A percentile compares a stretch with the other conserved stretches of the same genome.
Conservation (phyloP, 2,113 vertebrate genomes). For the Oryzias javanicus region DNA sequence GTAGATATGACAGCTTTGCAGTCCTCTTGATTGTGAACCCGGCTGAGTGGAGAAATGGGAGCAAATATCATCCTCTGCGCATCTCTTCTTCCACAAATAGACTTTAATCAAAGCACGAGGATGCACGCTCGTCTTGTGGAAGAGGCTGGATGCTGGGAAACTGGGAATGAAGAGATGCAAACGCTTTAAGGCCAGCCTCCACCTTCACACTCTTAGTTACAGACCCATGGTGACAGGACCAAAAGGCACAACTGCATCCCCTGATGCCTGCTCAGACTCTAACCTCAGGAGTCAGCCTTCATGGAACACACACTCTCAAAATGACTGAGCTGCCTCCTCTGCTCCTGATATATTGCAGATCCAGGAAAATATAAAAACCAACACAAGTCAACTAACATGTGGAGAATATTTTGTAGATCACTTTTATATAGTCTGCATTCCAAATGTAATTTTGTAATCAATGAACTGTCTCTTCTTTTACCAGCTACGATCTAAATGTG, state of each 20-base stretch:
- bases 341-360: too few relatives aligned
- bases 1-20: neutral
- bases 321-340: neutral
- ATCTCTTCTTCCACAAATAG: too few relatives aligned
- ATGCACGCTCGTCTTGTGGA: neutral
- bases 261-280: slow-evolving; percentile 57
- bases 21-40: neutral
- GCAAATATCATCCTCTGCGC: too few relatives aligned
- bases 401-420: too few relatives aligned
- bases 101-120: neutral
- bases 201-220: slow-evolving; percentile 73
- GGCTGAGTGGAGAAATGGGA: too few relatives aligned
- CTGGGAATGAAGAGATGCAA: slow-evolving; percentile 19
- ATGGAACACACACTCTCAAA: slow-evolving; percentile 2
- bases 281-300: slow-evolving; percentile 55
- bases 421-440: too few relatives aligned
- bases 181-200: slow-evolving; percentile 47
- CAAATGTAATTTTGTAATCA: too few relatives aligned
- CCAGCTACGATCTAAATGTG: too few relatives aligned
- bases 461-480: too few relatives aligned
- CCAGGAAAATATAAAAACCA: too few relatives aligned
- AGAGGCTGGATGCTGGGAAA: slow-evolving; percentile 15
- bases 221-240: slow-evolving; percentile 67
- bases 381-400: too few relatives aligned
- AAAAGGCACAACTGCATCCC: slow-evolving; percentile 62